Percentiles rank a stretch among this genome's conserved stretches.
phyloP scores from a whole-genome alignment of 2,113 vertebrate genomes.

The Hylia prasina region DNA sequence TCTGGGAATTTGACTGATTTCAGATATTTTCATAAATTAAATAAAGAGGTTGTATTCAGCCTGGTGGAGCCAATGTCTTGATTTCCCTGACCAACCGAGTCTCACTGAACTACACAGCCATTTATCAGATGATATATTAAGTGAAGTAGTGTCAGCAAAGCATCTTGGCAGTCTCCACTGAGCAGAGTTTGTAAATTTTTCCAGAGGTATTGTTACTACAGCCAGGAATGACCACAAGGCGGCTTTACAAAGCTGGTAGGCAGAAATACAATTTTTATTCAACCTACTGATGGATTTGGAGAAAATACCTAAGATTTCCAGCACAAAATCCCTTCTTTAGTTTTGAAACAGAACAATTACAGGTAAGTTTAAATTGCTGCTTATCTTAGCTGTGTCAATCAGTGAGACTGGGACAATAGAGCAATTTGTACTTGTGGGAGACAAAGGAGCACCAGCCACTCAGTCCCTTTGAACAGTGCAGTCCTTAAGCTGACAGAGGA shows the following conservation, averaged over 20 bases:
- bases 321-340: neutral
- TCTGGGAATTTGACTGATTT: slow-evolving; percentile 35
- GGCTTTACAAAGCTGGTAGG: neutral
- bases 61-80: neutral
- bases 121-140: slow-evolving; percentile 27
- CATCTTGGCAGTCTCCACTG: neutral
- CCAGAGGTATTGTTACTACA: neutral
- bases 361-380: neutral
- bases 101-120: neutral
- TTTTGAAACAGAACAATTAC: neutral
- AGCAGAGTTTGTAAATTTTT: neutral
- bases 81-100: neutral
- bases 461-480: neutral
- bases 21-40: slow-evolving; percentile 26
- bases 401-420: neutral
- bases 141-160: slow-evolving; percentile 3
- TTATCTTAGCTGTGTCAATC: neutral
- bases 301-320: neutral
- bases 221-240: neutral
- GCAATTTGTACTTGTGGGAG: neutral
- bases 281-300: neutral
- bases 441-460: neutral
- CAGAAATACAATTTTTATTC: neutral
- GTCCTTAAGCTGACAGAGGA: neutral
- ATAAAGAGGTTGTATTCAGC: neutral